phyloP scores from a whole-genome alignment of 2,113 vertebrate species.

The Copsychus sechellarum region DNA sequence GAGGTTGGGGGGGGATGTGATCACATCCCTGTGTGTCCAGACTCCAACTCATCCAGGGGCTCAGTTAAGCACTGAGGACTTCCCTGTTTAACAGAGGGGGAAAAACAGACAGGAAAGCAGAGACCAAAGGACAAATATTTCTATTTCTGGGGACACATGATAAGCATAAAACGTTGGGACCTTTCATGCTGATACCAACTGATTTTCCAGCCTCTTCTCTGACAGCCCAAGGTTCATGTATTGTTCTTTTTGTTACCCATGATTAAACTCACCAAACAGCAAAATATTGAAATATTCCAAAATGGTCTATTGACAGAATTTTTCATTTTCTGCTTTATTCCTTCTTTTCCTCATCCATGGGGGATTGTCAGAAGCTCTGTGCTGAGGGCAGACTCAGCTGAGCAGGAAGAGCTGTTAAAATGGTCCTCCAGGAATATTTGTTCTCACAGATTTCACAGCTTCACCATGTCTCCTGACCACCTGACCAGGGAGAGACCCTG shows the following conservation, averaged over 20 bases:
- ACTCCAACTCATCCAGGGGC: not conserved
- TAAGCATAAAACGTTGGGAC: not conserved
- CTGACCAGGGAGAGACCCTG: not conserved
- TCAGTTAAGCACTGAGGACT: not conserved
- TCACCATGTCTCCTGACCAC: not conserved
- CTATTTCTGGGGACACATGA: slow-evolving; percentile 16
- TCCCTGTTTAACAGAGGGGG: not conserved
- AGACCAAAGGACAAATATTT: slow-evolving; percentile 16
- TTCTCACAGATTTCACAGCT: not conserved
- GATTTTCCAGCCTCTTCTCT: slow-evolving; percentile 23
- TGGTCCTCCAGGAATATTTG: not conserved
- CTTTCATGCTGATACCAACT: not conserved
- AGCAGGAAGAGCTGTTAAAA: not conserved
- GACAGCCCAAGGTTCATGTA: not conserved
- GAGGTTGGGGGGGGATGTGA: not conserved
- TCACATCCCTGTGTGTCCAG: not conserved
- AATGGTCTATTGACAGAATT: not conserved
- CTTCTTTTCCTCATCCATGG: not conserved
- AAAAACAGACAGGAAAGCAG: not conserved
- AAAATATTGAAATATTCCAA: not conserved
- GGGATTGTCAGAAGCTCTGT: not conserved
- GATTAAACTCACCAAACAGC: not conserved
- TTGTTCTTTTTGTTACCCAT: not conserved
- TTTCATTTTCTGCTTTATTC: not conserved
- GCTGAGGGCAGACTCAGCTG: not conserved